Evolutionary conservation across 2,888 invertebrate species (phyloP).

Genomic region (Homarus gammarus): DNA sequence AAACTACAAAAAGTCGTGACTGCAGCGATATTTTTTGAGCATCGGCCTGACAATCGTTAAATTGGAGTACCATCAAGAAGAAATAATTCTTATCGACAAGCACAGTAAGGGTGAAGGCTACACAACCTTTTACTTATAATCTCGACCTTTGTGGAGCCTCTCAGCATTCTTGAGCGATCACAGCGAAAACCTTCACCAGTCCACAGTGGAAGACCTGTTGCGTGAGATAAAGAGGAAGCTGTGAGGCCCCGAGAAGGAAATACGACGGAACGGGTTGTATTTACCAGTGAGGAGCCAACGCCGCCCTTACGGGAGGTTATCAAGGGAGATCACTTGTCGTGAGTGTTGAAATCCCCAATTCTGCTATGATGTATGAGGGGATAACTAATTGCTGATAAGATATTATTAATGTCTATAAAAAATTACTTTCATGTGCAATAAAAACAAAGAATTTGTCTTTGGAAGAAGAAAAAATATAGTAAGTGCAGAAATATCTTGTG

Average conservation of each 20-base stretch:
- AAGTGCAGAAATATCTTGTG: background rate
- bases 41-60: slow-evolving; percentile 51
- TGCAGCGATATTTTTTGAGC: slow-evolving; percentile 20
- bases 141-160: background rate
- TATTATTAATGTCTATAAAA: background rate
- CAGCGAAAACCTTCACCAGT: background rate
- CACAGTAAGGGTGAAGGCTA: background rate
- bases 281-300: background rate
- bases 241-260: background rate
- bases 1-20: slow-evolving; percentile 39
- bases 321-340: background rate
- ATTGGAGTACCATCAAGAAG: slow-evolving; percentile 18
- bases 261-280: background rate
- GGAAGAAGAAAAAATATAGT: background rate
- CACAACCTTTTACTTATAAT: background rate
- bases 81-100: slow-evolving; percentile 21
- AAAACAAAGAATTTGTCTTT: background rate
- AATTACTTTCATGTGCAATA: background rate
- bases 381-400: background rate
- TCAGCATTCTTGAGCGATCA: background rate
- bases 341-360: background rate
- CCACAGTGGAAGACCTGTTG: background rate
- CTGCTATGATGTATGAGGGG: background rate
- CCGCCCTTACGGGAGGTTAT: background rate
- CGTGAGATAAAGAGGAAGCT: background rate